Evolutionary conservation across 2,888 invertebrate species (phyloP).

Genomic region (Heteropelma amictum): DNA sequence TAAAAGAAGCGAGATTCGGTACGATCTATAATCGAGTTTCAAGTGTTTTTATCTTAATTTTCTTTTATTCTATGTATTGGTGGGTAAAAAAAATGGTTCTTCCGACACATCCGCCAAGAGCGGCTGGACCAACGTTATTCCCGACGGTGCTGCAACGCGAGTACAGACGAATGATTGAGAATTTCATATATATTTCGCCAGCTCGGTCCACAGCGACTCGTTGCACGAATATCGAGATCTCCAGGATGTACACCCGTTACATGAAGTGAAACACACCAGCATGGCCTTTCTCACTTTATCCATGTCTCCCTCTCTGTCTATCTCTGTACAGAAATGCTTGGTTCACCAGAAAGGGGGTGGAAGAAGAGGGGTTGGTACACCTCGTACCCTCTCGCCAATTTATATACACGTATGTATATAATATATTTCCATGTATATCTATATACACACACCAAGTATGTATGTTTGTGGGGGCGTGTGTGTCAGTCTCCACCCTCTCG

Average conservation of each 20-base stretch:
- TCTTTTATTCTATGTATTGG: too few species aligned
- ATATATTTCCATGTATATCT: too few species aligned
- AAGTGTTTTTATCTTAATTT: too few species aligned
- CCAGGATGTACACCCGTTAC: conserved; percentile 73
- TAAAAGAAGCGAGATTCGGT: too few species aligned
- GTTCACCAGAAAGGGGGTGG: conserved; percentile 63
- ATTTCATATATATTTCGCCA: conserved; percentile 18
- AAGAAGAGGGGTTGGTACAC: too few species aligned
- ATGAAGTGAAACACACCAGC: conserved; percentile 71
- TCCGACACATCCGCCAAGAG: too few species aligned
- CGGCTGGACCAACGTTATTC: too few species aligned
- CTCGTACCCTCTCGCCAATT: conserved; percentile 21
- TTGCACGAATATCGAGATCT: conserved; percentile 37
- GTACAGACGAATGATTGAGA: conserved; percentile 9
- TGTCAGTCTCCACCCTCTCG: conserved; percentile 53
- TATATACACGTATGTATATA: neutral
- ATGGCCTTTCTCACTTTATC: neutral
- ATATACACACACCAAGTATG: too few species aligned
- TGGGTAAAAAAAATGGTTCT: too few species aligned
- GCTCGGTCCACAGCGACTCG: conserved; percentile 44
- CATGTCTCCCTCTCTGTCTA: conserved; percentile 50
- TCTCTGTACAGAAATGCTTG: conserved; percentile 74
- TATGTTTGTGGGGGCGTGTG: conserved; percentile 27
- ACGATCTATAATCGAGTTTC: too few species aligned
- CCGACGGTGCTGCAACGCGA: neutral